These are phyloP conservation scores for Xestia ashworthii DNA, from an alignment of 2,888 invertebrate species.

Conservation along the genomic window DNA sequence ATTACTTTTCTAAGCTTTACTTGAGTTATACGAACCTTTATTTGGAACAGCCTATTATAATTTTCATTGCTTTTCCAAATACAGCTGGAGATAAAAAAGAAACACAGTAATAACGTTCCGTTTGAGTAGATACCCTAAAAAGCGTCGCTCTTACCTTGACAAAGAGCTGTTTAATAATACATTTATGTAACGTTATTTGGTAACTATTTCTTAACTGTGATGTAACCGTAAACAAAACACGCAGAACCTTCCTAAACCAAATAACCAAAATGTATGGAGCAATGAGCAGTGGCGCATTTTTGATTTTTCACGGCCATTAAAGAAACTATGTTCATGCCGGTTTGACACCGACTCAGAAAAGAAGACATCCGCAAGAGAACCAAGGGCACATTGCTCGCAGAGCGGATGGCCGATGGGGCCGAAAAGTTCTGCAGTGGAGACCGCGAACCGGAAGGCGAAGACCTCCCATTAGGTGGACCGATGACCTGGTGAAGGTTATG, in stretches of 20 bases:
- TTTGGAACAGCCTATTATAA: conserved; percentile 5
- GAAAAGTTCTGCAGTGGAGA: no score
- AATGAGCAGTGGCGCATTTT: neutral
- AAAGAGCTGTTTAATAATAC: conserved; percentile 5
- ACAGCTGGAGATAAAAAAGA: conserved; percentile 25
- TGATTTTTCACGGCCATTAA: neutral
- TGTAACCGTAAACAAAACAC: conserved; percentile 16
- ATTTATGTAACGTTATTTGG: conserved; percentile 33
- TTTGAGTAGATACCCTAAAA: conserved; percentile 35
- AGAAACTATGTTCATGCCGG: no score
- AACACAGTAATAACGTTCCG: conserved; percentile 42
- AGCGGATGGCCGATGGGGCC: no score
- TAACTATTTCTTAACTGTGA: conserved; percentile 18
- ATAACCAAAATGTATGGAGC: neutral
- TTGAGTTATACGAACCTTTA: conserved; percentile 18
- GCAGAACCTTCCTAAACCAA: neutral
- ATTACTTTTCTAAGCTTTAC: conserved; percentile 4
- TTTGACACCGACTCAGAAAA: no score
- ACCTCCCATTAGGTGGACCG: no score
- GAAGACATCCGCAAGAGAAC: no score
- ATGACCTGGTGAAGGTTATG: no score
- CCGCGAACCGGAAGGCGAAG: no score
- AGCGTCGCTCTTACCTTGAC: conserved; percentile 20
- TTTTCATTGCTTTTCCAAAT: conserved; percentile 29
- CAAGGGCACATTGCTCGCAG: no score